Conservation (phyloP, 2,888 invertebrate species). For the Brachylomia viminalis region DNA sequence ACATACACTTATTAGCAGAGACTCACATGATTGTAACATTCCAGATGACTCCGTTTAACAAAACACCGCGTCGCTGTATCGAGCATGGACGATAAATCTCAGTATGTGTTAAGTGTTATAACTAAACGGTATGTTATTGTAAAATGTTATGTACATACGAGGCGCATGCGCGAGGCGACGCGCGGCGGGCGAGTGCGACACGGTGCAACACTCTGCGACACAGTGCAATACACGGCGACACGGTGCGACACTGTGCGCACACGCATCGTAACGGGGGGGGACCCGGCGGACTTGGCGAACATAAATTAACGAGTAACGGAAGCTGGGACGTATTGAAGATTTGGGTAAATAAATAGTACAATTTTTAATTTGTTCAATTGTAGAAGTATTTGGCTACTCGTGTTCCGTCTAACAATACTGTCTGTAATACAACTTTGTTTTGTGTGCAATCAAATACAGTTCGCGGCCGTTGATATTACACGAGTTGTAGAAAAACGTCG, state of each 20-base stretch:
- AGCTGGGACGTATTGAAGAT: conserved; percentile 60
- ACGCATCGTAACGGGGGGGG: conserved; percentile 17
- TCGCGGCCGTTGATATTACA: background rate
- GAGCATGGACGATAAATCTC: conserved; percentile 89
- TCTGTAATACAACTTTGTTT: conserved; percentile 17
- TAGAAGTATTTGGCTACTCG: conserved; percentile 32
- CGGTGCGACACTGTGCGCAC: conserved; percentile 6
- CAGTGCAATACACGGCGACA: background rate
- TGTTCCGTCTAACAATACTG: conserved; percentile 20
- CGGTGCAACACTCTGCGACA: background rate
- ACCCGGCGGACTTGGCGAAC: conserved; percentile 41
- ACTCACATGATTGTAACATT: conserved; percentile 60
- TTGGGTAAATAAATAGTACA: conserved; percentile 67
- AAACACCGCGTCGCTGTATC: conserved; percentile 81
- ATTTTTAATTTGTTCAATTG: conserved; percentile 40
- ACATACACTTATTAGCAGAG: background rate
- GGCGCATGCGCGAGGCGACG: conserved; percentile 52
- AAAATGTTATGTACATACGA: conserved; percentile 76
- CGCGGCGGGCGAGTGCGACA: conserved; percentile 35
- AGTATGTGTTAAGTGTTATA: conserved; percentile 89
- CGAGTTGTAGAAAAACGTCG: background rate
- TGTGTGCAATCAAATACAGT: conserved; percentile 14
- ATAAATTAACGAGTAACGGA: conserved; percentile 53
- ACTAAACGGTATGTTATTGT: conserved; percentile 72
- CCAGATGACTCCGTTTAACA: conserved; percentile 89